Evolutionary conservation across 2,113 vertebrate genomes (phyloP).

Genomic region (Hiodon alosoides): DNA sequence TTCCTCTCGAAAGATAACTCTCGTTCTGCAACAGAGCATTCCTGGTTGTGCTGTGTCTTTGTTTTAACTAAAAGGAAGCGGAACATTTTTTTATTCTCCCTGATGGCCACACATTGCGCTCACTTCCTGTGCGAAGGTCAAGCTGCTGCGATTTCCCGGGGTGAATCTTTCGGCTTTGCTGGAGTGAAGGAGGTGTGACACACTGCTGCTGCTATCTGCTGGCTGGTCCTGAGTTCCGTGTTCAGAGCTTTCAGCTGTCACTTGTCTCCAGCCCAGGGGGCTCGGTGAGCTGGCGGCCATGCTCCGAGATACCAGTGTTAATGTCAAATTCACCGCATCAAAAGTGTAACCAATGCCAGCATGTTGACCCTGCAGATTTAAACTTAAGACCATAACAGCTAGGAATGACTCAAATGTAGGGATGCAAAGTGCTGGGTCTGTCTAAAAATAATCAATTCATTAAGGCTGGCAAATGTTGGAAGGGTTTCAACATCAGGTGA

Average conservation of each 20-base stretch:
- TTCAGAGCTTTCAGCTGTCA: background rate
- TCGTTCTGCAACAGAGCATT: too few relatives aligned
- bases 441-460: constrained; percentile 16
- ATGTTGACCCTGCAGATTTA: background rate
- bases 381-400: constrained; percentile 1
- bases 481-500: constrained; percentile 27
- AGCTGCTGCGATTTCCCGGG: too few relatives aligned
- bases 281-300: background rate
- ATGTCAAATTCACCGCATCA: constrained; percentile 11
- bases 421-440: constrained; percentile 23
- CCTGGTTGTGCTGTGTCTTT: background rate
- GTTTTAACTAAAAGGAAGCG: background rate
- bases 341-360: background rate
- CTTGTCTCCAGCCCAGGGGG: background rate
- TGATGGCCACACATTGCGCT: too few relatives aligned
- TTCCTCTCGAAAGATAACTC: too few relatives aligned
- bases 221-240: constrained; percentile 28
- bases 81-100: too few relatives aligned
- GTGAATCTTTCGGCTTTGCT: background rate
- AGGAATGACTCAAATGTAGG: background rate
- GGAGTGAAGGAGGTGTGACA: background rate
- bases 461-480: constrained; percentile 23
- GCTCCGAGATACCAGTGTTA: background rate
- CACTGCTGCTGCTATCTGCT: constrained; percentile 41
- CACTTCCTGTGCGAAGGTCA: too few relatives aligned